phyloP scores from a whole-genome alignment of 2,797 vertebrate species.

The Acipenser oxyrinchus region DNA sequence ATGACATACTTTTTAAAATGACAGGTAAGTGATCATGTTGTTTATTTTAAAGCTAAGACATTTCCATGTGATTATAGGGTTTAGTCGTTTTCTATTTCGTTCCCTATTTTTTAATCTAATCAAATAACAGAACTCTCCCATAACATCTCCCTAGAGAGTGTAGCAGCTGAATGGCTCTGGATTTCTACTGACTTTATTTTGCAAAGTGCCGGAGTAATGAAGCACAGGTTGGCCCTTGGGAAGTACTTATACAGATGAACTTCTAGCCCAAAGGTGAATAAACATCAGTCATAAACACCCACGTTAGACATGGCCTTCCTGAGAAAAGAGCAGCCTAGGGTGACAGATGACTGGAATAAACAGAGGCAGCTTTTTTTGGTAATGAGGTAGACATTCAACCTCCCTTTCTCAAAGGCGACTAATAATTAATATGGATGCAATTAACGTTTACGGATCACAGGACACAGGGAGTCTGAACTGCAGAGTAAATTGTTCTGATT shows the following conservation, averaged over 20 bases:
- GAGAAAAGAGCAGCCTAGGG: constrained; percentile 30
- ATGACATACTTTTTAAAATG: too few relatives aligned
- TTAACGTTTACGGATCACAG: constrained; percentile 56
- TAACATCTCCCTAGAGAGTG: too few relatives aligned
- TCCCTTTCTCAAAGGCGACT: constrained; percentile 19
- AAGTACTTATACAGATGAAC: constrained; percentile 44
- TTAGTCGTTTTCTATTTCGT: too few relatives aligned
- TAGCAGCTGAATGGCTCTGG: too few relatives aligned
- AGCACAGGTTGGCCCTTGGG: constrained; percentile 45
- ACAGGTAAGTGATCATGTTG: too few relatives aligned
- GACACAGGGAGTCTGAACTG: constrained; percentile 35
- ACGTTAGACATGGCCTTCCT: constrained; percentile 25
- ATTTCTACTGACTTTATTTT: too few relatives aligned
- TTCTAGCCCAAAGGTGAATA: constrained; percentile 34
- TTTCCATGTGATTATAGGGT: too few relatives aligned
- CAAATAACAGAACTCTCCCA: too few relatives aligned
- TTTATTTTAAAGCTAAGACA: too few relatives aligned
- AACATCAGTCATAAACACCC: constrained; percentile 28
- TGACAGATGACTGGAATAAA: constrained; percentile 15
- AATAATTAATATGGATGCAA: constrained; percentile 32
- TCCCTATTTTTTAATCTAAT: too few relatives aligned
- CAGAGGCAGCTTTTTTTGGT: constrained; percentile 1
- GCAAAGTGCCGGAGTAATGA: constrained; percentile 26
- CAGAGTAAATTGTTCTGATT: constrained; percentile 18
- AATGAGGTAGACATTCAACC: constrained; percentile 29